Evolutionary conservation across 2,113 vertebrate genomes (phyloP).

Genomic region (Leucosticte australis): DNA sequence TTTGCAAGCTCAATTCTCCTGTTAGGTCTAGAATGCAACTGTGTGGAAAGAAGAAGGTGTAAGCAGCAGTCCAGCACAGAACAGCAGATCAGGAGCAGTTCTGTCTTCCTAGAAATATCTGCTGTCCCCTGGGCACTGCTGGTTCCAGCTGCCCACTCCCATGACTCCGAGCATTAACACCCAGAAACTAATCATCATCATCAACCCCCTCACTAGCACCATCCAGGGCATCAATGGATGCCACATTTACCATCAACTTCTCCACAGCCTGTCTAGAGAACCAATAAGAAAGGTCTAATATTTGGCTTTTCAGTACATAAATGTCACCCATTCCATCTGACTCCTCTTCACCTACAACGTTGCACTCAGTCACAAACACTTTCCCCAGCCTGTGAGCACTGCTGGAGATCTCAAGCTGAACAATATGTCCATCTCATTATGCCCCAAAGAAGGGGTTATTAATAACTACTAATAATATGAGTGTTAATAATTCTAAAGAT

Average conservation of each 20-base stretch:
- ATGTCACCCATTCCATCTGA: neutral
- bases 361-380: neutral
- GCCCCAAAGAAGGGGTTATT: neutral
- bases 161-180: accelerated
- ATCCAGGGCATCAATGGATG: neutral
- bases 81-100: neutral
- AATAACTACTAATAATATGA: neutral
- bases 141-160: neutral
- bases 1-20: neutral
- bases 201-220: neutral
- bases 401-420: neutral
- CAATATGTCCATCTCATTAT: neutral
- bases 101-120: neutral
- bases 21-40: neutral
- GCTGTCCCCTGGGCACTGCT: neutral
- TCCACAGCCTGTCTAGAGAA: neutral
- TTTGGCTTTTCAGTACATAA: neutral
- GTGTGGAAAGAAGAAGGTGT: neutral
- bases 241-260: neutral
- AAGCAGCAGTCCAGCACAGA: neutral
- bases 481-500: neutral
- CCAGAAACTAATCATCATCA: neutral
- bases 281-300: neutral
- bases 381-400: neutral
- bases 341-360: neutral